Evolutionary conservation across 2,113 vertebrate species (phyloP), one percentile per base, ranked within the genome.

Genomic region (Penelope pileata): DNA sequence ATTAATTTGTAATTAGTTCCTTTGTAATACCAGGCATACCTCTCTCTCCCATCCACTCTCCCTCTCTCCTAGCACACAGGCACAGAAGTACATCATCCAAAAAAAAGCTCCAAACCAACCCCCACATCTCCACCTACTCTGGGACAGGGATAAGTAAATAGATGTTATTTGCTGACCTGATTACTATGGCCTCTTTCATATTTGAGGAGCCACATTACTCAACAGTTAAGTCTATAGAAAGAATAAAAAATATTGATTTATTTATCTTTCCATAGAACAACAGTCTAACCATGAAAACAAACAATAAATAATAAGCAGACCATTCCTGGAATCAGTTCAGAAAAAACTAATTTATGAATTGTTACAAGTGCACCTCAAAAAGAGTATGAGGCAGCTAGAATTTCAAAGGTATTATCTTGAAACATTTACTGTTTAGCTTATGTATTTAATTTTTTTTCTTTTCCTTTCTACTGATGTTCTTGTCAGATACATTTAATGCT

Each of bases 21-120:
- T 72, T 60, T 30, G 19, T 22, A 59, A 50, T 6, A 19, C 38
- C 27, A 24, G 9, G 7, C 54, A 8, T 66, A 18, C n/a, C 26
- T 36, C 18, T 32, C 58, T 72, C 40, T 21, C 30, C 53, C 9
- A 6, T 30, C 16, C 15, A 16, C 18, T 30, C 51, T 76, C 38
- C 17, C 0, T 0, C 38, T 14, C 0, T 0, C 40, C 6, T 18
- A 24, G 36, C 27, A 80, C 29, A 56, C 4, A 48, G 34, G 15
- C 4, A 38, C 6, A 54, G 9, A 54, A 60, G 24, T 4, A 53
- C n/a, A 59, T 64, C 59, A 17, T 19, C 5, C 6, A 0, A 0
- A 6, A 23, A 53, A 47, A 74, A 22, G 4, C 7, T 7, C 8
- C 14, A 78, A 38, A 66, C 24, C 5, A 59, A 34, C 7, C 23